A percentile compares a stretch with the other conserved stretches of the same genome.
Conservation (phyloP, 1,140 invertebrate genomes). For the Trichomalopsis sarcophagae region DNA sequence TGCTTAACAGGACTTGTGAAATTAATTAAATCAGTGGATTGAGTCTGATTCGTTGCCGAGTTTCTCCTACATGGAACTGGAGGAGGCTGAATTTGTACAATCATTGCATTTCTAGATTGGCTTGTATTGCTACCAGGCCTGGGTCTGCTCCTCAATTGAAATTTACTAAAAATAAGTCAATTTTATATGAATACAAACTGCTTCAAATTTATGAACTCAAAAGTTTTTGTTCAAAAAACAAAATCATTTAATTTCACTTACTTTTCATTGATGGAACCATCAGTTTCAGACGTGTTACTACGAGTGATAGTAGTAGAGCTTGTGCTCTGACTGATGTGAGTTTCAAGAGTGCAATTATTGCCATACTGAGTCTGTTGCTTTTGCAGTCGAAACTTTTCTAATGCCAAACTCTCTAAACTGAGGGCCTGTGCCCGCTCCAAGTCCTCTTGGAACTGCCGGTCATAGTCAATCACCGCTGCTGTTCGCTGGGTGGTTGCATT, state of each 20-base stretch:
- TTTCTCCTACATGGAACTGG: constrained; percentile 73
- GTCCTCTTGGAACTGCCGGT: constrained; percentile 88
- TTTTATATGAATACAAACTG: not conserved
- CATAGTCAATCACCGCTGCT: constrained; percentile 79
- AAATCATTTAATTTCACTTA: constrained; percentile 45
- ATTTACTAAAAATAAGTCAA: constrained; percentile 56
- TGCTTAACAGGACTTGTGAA: constrained; percentile 79
- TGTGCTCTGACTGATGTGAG: constrained; percentile 56
- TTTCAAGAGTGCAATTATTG: constrained; percentile 56
- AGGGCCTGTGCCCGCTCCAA: constrained; percentile 89
- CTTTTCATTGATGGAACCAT: constrained; percentile 63
- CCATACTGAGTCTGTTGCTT: constrained; percentile 71
- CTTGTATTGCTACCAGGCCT: constrained; percentile 74
- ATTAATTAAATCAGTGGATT: constrained; percentile 82
- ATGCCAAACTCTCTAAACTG: constrained; percentile 87
- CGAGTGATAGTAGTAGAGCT: constrained; percentile 51
- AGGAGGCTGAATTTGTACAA: constrained; percentile 75
- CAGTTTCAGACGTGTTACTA: constrained; percentile 60
- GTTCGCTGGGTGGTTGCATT: constrained; percentile 63
- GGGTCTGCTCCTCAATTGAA: constrained; percentile 72
- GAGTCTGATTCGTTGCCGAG: constrained; percentile 72
- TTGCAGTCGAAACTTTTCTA: constrained; percentile 86
- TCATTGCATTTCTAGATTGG: constrained; percentile 68
- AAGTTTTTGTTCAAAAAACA: too few relatives aligned
- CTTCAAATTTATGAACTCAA: too few relatives aligned